phyloP scores from a whole-genome alignment of 2,797 vertebrate species.

The Ceyx erithaca region DNA sequence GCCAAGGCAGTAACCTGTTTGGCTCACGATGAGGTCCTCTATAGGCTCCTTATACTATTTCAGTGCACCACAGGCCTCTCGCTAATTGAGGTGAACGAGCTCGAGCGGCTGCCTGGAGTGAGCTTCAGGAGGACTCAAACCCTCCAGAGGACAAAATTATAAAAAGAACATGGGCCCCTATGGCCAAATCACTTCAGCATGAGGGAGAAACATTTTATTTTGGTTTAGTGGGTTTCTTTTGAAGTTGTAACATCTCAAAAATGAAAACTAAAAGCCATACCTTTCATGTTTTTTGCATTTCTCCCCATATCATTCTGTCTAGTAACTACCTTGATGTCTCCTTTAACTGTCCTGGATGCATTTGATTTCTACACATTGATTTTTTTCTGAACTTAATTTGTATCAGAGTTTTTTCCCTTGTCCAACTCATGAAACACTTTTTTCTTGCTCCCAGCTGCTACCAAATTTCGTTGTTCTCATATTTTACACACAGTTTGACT shows the following conservation, averaged over 20 bases:
- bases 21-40: neutral
- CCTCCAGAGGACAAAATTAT: slow-evolving; percentile 37
- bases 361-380: neutral
- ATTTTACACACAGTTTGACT: neutral
- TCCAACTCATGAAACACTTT: neutral
- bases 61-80: neutral
- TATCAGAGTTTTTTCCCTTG: neutral
- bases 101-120: slow-evolving; percentile 41
- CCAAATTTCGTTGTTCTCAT: neutral
- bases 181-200: slow-evolving; percentile 28
- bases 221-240: slow-evolving; percentile 36
- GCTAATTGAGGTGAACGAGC: slow-evolving; percentile 24
- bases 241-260: slow-evolving; percentile 33
- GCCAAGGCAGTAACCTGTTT: slow-evolving; percentile 53
- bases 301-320: neutral
- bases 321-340: neutral
- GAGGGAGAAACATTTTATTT: slow-evolving; percentile 40
- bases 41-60: slow-evolving; percentile 17
- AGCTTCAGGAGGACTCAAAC: slow-evolving; percentile 39
- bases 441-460: neutral
- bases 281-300: slow-evolving; percentile 29
- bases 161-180: slow-evolving; percentile 4
- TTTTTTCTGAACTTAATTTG: neutral
- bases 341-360: neutral
- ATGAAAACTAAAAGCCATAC: neutral